Evolutionary conservation across 2,113 vertebrate species (phyloP).

Genomic region (Clupea harengus): DNA sequence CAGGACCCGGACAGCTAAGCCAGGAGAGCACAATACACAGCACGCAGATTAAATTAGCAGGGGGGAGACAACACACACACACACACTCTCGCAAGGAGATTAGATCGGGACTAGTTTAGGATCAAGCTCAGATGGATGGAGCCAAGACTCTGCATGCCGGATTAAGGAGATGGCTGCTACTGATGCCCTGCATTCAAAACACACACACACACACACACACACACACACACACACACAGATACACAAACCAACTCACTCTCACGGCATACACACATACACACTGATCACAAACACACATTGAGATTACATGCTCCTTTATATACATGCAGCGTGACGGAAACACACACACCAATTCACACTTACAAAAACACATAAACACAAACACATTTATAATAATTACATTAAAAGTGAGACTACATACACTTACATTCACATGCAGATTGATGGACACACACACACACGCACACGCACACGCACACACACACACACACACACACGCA

Average conservation of each 20-base stretch:
- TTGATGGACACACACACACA: not conserved
- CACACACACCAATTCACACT: too few species aligned
- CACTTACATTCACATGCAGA: not conserved
- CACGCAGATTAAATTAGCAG: not conserved
- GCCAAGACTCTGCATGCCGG: constrained; percentile 70
- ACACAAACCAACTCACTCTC: constrained; percentile 12
- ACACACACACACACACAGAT: constrained; percentile 15
- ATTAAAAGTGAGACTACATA: not conserved
- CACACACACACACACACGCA: constrained; percentile 23
- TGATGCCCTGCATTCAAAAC: constrained; percentile 17
- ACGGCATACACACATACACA: not conserved
- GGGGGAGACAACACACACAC: constrained; percentile 23
- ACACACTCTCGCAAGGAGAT: constrained; percentile 51
- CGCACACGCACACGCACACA: not conserved
- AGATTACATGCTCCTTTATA: too few species aligned
- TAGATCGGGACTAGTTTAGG: constrained; percentile 66
- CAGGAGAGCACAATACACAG: not conserved
- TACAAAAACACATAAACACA: too few species aligned
- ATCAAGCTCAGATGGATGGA: constrained; percentile 62
- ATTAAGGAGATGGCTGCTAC: constrained; percentile 67
- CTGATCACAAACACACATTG: too few species aligned
- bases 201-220: not conserved
- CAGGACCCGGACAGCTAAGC: too few species aligned
- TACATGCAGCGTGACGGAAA: too few species aligned
- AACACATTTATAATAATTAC: not conserved